Evolutionary conservation across 2,797 vertebrate species (phyloP), one percentile per base, ranked within the genome.

Genomic region (Myiothlypis chrysogaster): DNA sequence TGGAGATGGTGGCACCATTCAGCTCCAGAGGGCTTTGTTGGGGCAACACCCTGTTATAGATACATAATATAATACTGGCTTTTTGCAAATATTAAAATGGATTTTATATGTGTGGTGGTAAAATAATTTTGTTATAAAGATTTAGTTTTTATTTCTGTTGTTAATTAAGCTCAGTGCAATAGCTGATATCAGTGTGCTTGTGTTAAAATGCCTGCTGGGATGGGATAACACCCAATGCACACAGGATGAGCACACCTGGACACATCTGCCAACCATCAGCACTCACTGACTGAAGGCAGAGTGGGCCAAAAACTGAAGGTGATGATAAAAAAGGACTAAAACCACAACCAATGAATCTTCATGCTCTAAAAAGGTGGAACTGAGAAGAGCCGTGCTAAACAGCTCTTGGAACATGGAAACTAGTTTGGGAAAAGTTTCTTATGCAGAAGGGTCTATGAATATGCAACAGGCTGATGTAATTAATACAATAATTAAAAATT

Each of bases 281-380:
- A 56, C 53, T 15, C 53, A 23, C 21, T 3, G 4, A 15, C 53
- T 55, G 53, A 23, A 55, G 14, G 14, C 32, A 56, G 14, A 5
- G 6, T 7, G 32, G 53, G 6, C 53, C 53, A n/a, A 22, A 34
- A 34, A 34, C 14, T 34, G 6, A 1, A 34, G n/a, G 14, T 23
- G 53, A 14, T n/a, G 53, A 23, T 56, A 34, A 23, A 56, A 34
- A 34, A 56, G n/a, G 9, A 34, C 21, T 34, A 56, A 56, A 56
- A 7, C 21, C 32, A 34, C 53, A 56, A 5, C 9, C n/a, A 34
- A 34, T 3, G 14, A 56, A 56, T 34, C 1, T 5, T 1, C 32
- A 15, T 2, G 14, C 6, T 15, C 21, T 8, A 15, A 23, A 55
- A 56, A 56, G 32, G 21, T 1, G 3, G 53, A 23, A 0, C 53